These are phyloP conservation scores for Anniella stebbinsi DNA, from an alignment of 2,797 vertebrate species.

Conservation along the genomic window DNA sequence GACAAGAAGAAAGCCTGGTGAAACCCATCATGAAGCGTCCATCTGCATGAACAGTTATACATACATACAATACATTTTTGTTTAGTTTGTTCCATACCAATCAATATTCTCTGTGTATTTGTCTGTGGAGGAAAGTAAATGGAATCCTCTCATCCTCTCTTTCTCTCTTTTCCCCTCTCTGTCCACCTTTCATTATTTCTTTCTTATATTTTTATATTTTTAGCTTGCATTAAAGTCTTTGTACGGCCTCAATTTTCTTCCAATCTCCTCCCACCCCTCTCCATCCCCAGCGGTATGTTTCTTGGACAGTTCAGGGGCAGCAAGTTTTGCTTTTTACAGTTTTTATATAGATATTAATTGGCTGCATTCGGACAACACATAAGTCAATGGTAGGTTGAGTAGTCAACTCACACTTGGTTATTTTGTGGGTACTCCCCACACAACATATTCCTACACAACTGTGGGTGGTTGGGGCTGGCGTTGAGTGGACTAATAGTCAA, in stretches of 20 bases:
- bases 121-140: conserved; percentile 21
- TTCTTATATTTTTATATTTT: not conserved
- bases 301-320: not conserved
- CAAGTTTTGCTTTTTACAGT: not conserved
- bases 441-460: too few species aligned
- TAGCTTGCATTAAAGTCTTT: not conserved
- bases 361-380: too few species aligned
- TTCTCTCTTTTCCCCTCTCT: not conserved
- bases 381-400: too few species aligned
- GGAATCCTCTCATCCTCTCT: not conserved
- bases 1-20: conserved; percentile 52
- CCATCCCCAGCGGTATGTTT: not conserved
- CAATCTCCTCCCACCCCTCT: not conserved
- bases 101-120: conserved; percentile 40
- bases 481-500: too few species aligned
- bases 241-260: conserved; percentile 15
- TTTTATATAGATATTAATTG: not conserved
- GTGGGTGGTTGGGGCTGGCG: too few species aligned
- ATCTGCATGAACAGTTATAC: conserved; percentile 53
- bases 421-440: too few species aligned
- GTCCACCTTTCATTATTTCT: not conserved
- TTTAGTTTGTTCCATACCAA: conserved; percentile 53
- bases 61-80: conserved; percentile 32
- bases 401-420: too few species aligned
- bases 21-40: conserved; percentile 60